These are phyloP conservation scores for Orthonevra nobilis DNA, from an alignment of 2,888 invertebrate species.

Conservation along the genomic window DNA sequence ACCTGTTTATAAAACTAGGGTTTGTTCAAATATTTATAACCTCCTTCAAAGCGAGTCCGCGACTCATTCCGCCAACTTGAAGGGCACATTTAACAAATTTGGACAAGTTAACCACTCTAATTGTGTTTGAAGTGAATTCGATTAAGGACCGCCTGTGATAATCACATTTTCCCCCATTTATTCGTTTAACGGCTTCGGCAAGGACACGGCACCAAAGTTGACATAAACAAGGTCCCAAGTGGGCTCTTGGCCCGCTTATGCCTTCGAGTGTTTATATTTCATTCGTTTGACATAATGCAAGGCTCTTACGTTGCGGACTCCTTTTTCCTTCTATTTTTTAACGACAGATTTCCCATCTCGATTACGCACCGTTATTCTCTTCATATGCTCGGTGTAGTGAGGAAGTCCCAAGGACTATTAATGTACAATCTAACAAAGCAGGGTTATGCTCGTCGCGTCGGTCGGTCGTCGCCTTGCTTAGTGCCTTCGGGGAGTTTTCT, in stretches of 20 bases:
- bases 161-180: constrained; percentile 37
- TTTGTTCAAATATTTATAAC: neutral
- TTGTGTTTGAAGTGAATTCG: constrained; percentile 59
- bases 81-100: constrained; percentile 24
- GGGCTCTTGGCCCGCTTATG: constrained; percentile 74
- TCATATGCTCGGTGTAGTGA: constrained; percentile 43
- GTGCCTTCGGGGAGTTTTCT: constrained; percentile 49
- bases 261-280: constrained; percentile 62
- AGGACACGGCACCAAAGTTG: constrained; percentile 73
- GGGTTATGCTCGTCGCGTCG: too few relatives aligned
- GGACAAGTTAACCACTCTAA: constrained; percentile 51
- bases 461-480: too few relatives aligned
- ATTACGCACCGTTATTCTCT: constrained; percentile 73
- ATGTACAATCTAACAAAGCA: constrained; percentile 49
- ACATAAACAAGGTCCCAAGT: constrained; percentile 80
- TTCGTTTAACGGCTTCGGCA: constrained; percentile 31
- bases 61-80: constrained; percentile 8
- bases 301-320: constrained; percentile 11
- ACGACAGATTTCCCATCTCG: constrained; percentile 79
- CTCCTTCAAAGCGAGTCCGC: neutral
- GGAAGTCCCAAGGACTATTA: constrained; percentile 64
- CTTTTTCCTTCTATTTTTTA: constrained; percentile 75
- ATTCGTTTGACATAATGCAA: constrained; percentile 60
- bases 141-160: constrained; percentile 56
- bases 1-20: neutral